phyloP scores from a whole-genome alignment of 2,113 vertebrate species.

The Chloroceryle aenea region DNA sequence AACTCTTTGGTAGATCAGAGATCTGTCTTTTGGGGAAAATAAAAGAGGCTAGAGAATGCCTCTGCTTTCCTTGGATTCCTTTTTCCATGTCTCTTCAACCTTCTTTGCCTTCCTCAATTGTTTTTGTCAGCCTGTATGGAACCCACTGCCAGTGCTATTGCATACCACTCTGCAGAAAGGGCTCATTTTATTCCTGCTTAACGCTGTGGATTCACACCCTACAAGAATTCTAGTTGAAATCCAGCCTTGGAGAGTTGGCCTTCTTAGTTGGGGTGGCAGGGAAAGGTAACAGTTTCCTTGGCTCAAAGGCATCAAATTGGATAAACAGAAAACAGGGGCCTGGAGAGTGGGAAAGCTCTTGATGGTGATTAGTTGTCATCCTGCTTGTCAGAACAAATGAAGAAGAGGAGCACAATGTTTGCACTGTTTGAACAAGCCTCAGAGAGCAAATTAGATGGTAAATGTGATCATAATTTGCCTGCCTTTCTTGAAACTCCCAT shows the following conservation, averaged over 20 bases:
- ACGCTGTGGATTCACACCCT: constrained; percentile 18
- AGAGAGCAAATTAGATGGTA: constrained; percentile 63
- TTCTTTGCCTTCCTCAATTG: not conserved
- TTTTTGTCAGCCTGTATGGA: not conserved
- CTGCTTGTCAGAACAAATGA: constrained; percentile 71
- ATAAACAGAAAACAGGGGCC: constrained; percentile 49
- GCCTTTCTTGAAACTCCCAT: constrained; percentile 39
- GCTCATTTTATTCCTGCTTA: not conserved
- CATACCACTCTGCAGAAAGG: not conserved
- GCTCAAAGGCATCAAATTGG: constrained; percentile 49
- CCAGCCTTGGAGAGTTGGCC: constrained; percentile 28
- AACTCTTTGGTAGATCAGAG: not conserved
- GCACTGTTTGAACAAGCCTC: constrained; percentile 62
- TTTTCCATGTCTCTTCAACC: not conserved
- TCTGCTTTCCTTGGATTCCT: not conserved
- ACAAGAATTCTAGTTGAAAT: constrained; percentile 5
- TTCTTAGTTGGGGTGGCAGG: constrained; percentile 24
- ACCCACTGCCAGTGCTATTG: not conserved
- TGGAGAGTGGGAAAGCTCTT: constrained; percentile 62
- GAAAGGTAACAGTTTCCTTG: constrained; percentile 29
- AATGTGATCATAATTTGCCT: constrained; percentile 66
- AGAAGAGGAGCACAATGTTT: constrained; percentile 67
- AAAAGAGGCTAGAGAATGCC: not conserved
- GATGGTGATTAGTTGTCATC: constrained; percentile 68
- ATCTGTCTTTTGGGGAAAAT: not conserved